A percentile compares a stretch with the other conserved stretches of the same genome.
These are phyloP conservation scores for Xyliphius kryptos DNA, from an alignment of 2,113 vertebrate genomes.

Conservation along the genomic window DNA sequence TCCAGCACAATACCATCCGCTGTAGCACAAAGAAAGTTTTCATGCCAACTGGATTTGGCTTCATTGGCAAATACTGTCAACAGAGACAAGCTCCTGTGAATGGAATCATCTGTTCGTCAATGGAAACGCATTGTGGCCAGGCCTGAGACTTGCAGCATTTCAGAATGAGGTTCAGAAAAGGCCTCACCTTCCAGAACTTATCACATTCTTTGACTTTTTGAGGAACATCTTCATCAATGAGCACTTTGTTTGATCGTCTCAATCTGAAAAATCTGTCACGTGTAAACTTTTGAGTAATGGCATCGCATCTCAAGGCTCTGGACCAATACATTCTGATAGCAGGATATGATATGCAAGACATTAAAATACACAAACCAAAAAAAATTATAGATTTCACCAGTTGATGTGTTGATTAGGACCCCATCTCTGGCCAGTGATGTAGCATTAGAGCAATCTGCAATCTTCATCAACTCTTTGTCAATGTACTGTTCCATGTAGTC, in stretches of 20 bases:
- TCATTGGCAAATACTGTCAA: constrained; percentile 21
- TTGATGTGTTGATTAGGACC: constrained; percentile 10
- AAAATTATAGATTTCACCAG: constrained; percentile 24
- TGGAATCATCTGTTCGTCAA: too few species aligned
- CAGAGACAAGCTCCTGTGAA: constrained; percentile 17
- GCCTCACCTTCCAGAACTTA: constrained; percentile 30
- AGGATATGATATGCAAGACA: constrained; percentile 15
- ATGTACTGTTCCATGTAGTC: too few species aligned
- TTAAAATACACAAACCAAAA: constrained; percentile 26
- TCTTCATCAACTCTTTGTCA: too few species aligned
- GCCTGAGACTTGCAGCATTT: constrained; percentile 15
- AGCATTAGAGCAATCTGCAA: too few species aligned
- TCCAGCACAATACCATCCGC: too few species aligned
- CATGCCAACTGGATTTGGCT: too few species aligned
- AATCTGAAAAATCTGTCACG: constrained; percentile 21
- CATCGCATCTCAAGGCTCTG: constrained; percentile 13
- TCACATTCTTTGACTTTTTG: constrained; percentile 21
- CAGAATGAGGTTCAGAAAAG: constrained; percentile 12
- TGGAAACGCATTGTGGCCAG: background rate
- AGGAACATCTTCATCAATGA: constrained; percentile 34
- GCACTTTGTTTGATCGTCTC: constrained; percentile 17
- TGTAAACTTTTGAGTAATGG: constrained; percentile 16
- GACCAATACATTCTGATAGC: too few species aligned
- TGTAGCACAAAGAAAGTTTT: too few species aligned
- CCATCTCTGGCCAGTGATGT: constrained; percentile 17